Evolutionary conservation across 2,888 invertebrate genomes (phyloP), one percentile per base, ranked within the genome.

Genomic region (Sialis lutaria): DNA sequence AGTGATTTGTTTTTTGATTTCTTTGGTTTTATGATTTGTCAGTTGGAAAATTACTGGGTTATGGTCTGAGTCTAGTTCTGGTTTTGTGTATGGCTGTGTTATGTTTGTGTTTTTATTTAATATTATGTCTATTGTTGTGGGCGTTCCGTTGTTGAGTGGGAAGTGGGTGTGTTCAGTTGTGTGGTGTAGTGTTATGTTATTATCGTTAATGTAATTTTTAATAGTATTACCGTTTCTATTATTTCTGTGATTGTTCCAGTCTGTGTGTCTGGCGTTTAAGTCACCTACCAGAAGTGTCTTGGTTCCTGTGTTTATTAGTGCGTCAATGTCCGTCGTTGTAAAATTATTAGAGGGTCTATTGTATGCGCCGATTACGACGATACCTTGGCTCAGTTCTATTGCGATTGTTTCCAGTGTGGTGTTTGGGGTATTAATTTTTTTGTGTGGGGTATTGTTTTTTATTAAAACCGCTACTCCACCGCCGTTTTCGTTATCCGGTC

Each of bases 61-160:
- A 33, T 57, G 56, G 43, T 57, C 55, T 1, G 55, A 57, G 33
- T 46, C 55, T 5, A 57, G 47, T 48, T 54, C 53, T n/a, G 52
- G 31, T 6, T 46, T 12, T 1, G 51, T 41, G 32, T 45, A 12
- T 1, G 50, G 12, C 0, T 53, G 41, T 12, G 51, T 46, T 0
- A 53, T 48, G 30, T 50, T 49, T 1, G 6, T 42, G 33, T 55
- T 56, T 51, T 57, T 57, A 10, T 50, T 55, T 8, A 56, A 32
- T 13, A 49, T 52, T 47, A 57, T 51, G 39, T 57, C 54, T 48
- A 57, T 53, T 33, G 53, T 54, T 41, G 53, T 50, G 6, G 56
- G 54, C 6, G 52, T 54, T 3, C 34, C 51, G 30, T 48, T 50
- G 22, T 54, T 57, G 4, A 42, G 6, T 5, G 56, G 55, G 34